phyloP scores from a whole-genome alignment of 1,140 invertebrate genomes.

The Macrocentrus cingulum region DNA sequence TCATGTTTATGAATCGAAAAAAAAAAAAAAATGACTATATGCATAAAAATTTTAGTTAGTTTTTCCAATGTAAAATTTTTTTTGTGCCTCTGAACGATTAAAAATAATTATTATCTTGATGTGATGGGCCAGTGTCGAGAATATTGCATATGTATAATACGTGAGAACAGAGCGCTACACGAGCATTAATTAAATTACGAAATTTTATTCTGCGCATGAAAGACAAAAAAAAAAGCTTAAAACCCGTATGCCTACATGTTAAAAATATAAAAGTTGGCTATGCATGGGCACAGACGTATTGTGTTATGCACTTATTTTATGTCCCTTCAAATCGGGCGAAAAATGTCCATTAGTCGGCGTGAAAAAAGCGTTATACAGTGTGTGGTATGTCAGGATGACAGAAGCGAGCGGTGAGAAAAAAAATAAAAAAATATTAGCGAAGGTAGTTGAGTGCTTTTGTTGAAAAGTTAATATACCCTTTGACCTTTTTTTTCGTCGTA shows the following conservation, averaged over 20 bases:
- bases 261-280: not conserved
- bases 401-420: slow-evolving; percentile 4
- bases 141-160: no score
- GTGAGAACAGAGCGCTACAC: no score
- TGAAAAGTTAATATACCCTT: slow-evolving; percentile 15
- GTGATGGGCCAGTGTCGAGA: no score
- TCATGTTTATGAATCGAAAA: no score
- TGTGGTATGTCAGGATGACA: slow-evolving; percentile 2
- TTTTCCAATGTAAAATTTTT: no score
- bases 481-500: slow-evolving; percentile 1
- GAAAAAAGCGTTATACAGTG: slow-evolving; percentile 17
- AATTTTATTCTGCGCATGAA: no score
- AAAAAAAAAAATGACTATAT: no score
- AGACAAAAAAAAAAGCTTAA: slow-evolving; percentile 5
- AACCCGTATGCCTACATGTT: not conserved
- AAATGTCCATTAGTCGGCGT: slow-evolving; percentile 27
- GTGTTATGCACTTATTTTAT: slow-evolving; percentile 20
- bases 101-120: no score
- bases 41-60: no score
- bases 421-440: slow-evolving; percentile 1
- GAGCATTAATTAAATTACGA: no score
- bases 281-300: no score
- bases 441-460: slow-evolving; percentile 19
- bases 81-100: no score
- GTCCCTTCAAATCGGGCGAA: slow-evolving; percentile 21